These are phyloP conservation scores for Scaptomyza parva DNA, from an alignment of 2,888 invertebrate species.

Conservation along the genomic window DNA sequence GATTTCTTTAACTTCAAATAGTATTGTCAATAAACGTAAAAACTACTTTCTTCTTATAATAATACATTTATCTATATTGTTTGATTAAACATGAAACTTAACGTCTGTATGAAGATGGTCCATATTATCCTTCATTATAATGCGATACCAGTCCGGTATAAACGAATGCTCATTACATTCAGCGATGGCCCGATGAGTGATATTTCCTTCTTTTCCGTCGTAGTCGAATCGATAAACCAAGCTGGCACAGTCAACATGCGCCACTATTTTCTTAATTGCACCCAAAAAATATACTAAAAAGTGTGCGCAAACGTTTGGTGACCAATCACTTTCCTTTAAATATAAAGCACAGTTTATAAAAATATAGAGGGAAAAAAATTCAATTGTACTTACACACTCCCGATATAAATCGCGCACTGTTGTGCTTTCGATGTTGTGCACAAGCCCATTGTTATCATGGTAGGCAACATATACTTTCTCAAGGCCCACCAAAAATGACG, in stretches of 20 bases:
- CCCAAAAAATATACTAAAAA: constrained; percentile 39
- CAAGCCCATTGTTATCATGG: constrained; percentile 25
- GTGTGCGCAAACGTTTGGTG: constrained; percentile 36
- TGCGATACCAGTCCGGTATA: constrained; percentile 62
- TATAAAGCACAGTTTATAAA: background rate
- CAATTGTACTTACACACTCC: constrained; percentile 45
- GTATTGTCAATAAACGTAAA: constrained; percentile 54
- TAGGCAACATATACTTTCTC: constrained; percentile 45
- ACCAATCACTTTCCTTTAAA: constrained; percentile 47
- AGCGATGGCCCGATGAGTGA: constrained; percentile 19
- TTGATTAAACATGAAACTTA: constrained; percentile 1
- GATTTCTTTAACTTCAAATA: constrained; percentile 51
- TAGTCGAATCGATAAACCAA: constrained; percentile 51
- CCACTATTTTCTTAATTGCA: constrained; percentile 25
- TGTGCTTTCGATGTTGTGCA: constrained; percentile 21
- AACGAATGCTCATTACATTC: constrained; percentile 47
- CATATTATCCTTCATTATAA: constrained; percentile 26
- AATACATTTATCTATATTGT: background rate
- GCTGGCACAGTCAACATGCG: constrained; percentile 29
- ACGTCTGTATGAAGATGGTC: constrained; percentile 8
- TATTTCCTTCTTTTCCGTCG: constrained; percentile 21
- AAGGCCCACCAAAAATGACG: constrained; percentile 47
- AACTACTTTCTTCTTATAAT: constrained; percentile 18
- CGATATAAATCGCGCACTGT: constrained; percentile 26
- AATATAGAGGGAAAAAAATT: no score